A percentile compares a stretch with the other conserved stretches of the same genome.
These are phyloP conservation scores for Falco biarmicus DNA, from an alignment of 2,797 vertebrate species.

Conservation along the genomic window DNA sequence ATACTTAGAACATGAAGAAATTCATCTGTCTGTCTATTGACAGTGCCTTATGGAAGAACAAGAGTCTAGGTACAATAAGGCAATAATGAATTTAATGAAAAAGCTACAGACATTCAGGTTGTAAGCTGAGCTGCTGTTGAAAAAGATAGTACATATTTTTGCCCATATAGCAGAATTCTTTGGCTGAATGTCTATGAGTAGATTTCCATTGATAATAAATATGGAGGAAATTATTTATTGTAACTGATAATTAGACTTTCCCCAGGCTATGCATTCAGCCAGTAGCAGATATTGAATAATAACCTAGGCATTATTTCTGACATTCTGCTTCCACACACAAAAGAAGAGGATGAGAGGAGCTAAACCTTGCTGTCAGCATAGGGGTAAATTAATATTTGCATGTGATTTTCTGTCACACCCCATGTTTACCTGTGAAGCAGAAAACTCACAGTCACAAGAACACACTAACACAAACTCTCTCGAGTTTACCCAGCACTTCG, in stretches of 20 bases:
- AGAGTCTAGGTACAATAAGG: constrained; percentile 61
- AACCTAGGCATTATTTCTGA: neutral
- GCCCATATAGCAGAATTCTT: constrained; percentile 40
- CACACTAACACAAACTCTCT: neutral
- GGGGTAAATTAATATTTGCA: neutral
- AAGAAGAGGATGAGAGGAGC: neutral
- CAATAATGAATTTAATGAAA: constrained; percentile 76
- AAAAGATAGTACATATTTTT: constrained; percentile 58
- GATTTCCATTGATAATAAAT: constrained; percentile 62
- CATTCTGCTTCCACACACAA: neutral
- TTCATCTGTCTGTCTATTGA: constrained; percentile 67
- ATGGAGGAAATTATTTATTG: constrained; percentile 64
- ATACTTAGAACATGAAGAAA: constrained; percentile 68
- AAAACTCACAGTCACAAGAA: neutral
- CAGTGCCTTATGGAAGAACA: constrained; percentile 68
- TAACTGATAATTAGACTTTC: constrained; percentile 55
- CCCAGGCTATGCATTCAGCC: constrained; percentile 15
- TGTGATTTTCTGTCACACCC: neutral
- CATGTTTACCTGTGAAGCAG: neutral
- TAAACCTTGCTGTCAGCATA: neutral
- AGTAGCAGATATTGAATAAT: constrained; percentile 18
- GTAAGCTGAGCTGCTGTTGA: constrained; percentile 56
- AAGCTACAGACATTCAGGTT: constrained; percentile 65
- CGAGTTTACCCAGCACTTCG: neutral
- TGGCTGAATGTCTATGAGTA: constrained; percentile 28